Percentiles rank a stretch among this genome's conserved stretches.
Conservation (phyloP, 1,140 invertebrate species). For the Temnothorax nylanderi region DNA sequence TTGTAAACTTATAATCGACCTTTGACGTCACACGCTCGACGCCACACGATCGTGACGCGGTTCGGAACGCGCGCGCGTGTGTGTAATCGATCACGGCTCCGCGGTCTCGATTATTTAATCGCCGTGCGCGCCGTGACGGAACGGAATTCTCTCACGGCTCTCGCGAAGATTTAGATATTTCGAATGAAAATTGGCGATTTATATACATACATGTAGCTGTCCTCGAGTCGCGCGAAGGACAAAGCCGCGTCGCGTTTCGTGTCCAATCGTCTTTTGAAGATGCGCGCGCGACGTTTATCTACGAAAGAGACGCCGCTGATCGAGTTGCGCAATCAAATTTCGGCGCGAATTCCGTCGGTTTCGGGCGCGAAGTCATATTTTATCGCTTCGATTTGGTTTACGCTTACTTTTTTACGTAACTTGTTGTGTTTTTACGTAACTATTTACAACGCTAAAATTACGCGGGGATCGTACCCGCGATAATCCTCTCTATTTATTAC, state of each 20-base stretch:
- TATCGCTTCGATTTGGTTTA: background rate
- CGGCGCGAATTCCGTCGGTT: too few relatives aligned
- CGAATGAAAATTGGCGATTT: background rate
- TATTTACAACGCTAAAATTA: background rate
- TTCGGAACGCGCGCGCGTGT: background rate
- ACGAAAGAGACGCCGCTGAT: background rate
- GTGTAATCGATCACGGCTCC: conserved; percentile 64
- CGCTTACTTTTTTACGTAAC: background rate
- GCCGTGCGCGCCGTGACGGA: background rate
- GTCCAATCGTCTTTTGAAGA: conserved; percentile 4
- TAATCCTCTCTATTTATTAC: background rate
- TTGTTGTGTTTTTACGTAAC: conserved; percentile 3
- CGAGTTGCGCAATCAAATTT: background rate
- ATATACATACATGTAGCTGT: too few relatives aligned
- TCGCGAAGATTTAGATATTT: background rate
- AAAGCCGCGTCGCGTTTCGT: conserved; percentile 5
- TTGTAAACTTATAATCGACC: conserved; percentile 39
- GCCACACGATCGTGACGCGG: conserved; percentile 55
- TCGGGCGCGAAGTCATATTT: background rate
- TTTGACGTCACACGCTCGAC: conserved; percentile 66
- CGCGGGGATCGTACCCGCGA: background rate
- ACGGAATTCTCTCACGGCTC: conserved; percentile 35
- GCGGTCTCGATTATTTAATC: conserved; percentile 65
- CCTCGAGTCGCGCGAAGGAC: background rate
- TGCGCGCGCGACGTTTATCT: background rate